These are phyloP conservation scores for Hylaea fasciaria DNA, from an alignment of 2,888 invertebrate genomes.

Conservation along the genomic window DNA sequence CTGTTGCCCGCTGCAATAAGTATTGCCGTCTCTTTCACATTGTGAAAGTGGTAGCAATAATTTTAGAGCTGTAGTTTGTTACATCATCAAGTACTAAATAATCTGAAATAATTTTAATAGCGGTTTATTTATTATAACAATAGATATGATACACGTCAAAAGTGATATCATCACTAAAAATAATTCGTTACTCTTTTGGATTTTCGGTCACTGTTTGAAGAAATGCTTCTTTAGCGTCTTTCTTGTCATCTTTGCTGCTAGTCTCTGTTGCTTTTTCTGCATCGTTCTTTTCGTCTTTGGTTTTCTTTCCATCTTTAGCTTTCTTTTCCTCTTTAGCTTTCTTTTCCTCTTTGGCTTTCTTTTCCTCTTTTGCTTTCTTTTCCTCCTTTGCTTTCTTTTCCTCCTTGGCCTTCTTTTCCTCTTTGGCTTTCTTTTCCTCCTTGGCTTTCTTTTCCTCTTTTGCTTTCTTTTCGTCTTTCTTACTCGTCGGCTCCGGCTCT, in stretches of 20 bases:
- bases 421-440: conserved; percentile 13
- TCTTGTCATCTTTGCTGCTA: conserved; percentile 23
- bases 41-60: no score
- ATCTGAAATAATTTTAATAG: no score
- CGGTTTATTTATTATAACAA: no score
- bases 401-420: conserved; percentile 21
- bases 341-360: conserved; percentile 13
- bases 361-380: conserved; percentile 14
- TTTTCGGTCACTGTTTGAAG: conserved; percentile 47
- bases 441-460: conserved; percentile 4
- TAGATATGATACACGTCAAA: no score
- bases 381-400: conserved; percentile 13
- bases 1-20: background rate
- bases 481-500: conserved; percentile 5
- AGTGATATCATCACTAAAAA: background rate
- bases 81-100: no score
- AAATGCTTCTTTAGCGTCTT: conserved; percentile 20
- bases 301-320: background rate
- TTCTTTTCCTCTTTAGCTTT: background rate
- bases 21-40: no score
- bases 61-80: no score
- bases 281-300: background rate
- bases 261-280: conserved; percentile 11
- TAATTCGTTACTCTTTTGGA: conserved; percentile 40
- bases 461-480: conserved; percentile 23